phyloP scores from a whole-genome alignment of 2,888 invertebrate species.

The Bursaphelenchus okinawaensis region DNA sequence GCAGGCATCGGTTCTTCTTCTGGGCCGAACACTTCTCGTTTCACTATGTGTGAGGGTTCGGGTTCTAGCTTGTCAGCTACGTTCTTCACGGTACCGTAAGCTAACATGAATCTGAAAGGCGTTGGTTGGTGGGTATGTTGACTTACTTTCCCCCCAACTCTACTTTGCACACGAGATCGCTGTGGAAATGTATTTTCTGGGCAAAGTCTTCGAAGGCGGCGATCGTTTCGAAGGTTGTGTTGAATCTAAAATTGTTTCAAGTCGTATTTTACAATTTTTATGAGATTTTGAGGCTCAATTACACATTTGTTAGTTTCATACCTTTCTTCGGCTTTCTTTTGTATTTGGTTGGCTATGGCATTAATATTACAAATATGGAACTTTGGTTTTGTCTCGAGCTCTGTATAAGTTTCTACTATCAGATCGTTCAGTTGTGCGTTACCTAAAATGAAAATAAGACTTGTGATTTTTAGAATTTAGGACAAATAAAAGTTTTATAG shows the following conservation, averaged over 20 bases:
- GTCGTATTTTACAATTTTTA: too few relatives aligned
- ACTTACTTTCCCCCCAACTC: slow-evolving; percentile 34
- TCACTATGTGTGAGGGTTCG: not conserved
- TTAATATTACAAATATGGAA: slow-evolving; percentile 40
- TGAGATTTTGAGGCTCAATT: too few relatives aligned
- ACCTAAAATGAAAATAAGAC: too few relatives aligned
- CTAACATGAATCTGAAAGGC: slow-evolving; percentile 31
- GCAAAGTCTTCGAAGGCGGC: slow-evolving; percentile 37
- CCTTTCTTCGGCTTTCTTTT: slow-evolving; percentile 24
- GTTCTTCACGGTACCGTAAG: slow-evolving; percentile 34
- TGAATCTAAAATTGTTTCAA: slow-evolving; percentile 28
- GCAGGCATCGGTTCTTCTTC: not conserved
- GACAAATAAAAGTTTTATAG: not conserved
- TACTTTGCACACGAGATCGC: slow-evolving; percentile 36
- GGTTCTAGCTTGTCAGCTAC: slow-evolving; percentile 3
- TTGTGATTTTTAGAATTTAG: too few relatives aligned
- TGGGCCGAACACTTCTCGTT: slow-evolving; percentile 13
- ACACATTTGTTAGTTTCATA: not conserved
- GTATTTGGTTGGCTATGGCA: slow-evolving; percentile 19
- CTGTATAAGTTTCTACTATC: slow-evolving; percentile 37
- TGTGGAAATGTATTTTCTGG: slow-evolving; percentile 33
- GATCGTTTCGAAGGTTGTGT: slow-evolving; percentile 33
- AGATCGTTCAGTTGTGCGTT: slow-evolving; percentile 28
- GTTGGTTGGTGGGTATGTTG: not conserved
- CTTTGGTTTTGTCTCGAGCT: slow-evolving; percentile 30